Conservation (phyloP, 2,113 vertebrate species). For the Opisthocomus hoazin region DNA sequence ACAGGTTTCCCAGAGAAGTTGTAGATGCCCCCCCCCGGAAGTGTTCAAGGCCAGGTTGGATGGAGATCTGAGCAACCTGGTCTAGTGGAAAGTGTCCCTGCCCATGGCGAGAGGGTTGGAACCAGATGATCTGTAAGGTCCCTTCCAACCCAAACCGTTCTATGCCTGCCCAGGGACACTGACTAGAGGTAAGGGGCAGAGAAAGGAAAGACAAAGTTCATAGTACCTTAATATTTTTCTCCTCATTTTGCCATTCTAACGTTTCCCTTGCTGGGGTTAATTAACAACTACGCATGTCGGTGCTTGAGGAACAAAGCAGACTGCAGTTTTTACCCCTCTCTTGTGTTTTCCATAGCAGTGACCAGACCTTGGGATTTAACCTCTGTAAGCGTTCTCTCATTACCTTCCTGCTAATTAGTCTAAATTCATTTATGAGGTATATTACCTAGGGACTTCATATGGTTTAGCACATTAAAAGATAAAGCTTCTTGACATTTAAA, state of each 20-base stretch:
- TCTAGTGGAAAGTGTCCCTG: too few relatives aligned
- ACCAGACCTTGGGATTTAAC: not conserved
- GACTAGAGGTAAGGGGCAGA: not conserved
- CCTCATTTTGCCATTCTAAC: not conserved
- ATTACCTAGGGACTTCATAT: not conserved
- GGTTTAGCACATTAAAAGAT: constrained; percentile 13
- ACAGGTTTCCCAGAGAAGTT: too few relatives aligned
- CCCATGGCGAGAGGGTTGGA: too few relatives aligned
- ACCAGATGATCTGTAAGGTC: too few relatives aligned
- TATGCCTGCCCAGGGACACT: not conserved
- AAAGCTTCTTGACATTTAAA: constrained; percentile 29
- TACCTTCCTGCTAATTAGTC: constrained; percentile 31
- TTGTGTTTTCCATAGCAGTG: not conserved
- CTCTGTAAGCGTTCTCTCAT: constrained; percentile 10
- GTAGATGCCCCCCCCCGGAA: too few relatives aligned
- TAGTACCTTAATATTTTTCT: not conserved
- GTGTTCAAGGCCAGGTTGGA: too few relatives aligned
- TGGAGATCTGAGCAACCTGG: too few relatives aligned
- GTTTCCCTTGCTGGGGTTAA: not conserved
- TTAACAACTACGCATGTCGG: not conserved
- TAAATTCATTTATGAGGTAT: not conserved
- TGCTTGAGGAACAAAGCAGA: not conserved
- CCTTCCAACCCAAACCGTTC: too few relatives aligned
- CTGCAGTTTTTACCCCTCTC: not conserved
- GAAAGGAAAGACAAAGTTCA: not conserved